These are phyloP conservation scores for Condylura cristata DNA, from an alignment of 2,113 vertebrate species.

Conservation along the genomic window DNA sequence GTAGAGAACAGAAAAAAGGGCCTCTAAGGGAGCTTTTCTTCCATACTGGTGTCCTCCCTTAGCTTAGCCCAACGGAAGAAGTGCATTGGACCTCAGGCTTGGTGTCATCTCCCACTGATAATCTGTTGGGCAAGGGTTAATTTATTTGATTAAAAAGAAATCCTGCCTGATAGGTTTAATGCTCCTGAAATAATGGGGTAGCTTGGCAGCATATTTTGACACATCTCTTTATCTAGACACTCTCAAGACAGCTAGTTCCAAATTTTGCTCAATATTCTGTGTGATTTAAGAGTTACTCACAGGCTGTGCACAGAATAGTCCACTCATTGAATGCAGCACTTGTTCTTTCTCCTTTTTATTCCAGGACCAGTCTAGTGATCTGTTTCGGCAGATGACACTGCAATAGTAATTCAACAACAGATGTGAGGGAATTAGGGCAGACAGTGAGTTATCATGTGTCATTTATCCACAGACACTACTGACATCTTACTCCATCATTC, in stretches of 20 bases:
- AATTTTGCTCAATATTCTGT: not conserved
- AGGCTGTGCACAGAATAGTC: not conserved
- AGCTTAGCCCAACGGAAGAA: not conserved
- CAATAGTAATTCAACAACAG: not conserved
- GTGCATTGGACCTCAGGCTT: not conserved
- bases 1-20: not conserved
- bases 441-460: not conserved
- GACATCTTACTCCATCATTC: not conserved
- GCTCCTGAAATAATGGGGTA: not conserved
- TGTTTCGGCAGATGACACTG: not conserved
- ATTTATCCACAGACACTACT: not conserved
- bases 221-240: not conserved
- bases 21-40: not conserved
- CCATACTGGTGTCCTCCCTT: not conserved
- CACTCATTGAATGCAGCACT: not conserved
- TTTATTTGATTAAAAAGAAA: not conserved
- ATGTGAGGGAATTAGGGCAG: not conserved
- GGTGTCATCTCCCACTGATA: not conserved
- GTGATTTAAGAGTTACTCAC: constrained; percentile 23
- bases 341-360: not conserved
- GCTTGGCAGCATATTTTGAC: not conserved
- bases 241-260: not conserved
- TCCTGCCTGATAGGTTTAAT: not conserved
- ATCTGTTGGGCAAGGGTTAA: not conserved
- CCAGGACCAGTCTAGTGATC: not conserved